These are phyloP conservation scores for Notolepis coatsorum DNA, from an alignment of 2,797 vertebrate species.

Conservation along the genomic window DNA sequence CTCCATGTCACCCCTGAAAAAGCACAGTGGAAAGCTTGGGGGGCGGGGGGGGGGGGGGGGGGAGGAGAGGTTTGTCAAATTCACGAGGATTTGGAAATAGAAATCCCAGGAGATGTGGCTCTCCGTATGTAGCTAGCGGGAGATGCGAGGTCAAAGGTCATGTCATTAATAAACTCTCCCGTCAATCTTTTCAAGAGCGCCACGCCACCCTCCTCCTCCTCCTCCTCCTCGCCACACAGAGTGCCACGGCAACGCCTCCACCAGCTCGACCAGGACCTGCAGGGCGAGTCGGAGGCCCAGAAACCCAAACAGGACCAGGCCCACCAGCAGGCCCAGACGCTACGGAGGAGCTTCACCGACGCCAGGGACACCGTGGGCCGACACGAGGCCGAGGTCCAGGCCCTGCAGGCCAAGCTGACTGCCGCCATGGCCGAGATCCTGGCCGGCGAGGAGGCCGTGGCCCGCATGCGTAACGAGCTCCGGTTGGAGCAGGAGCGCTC, in stretches of 20 bases:
- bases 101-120: slow-evolving; percentile 87
- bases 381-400: slow-evolving; percentile 91
- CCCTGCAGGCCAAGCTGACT: slow-evolving; percentile 88
- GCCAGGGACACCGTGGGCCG: slow-evolving; percentile 90
- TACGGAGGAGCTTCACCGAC: slow-evolving; percentile 93
- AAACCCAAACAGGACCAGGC: slow-evolving; percentile 90
- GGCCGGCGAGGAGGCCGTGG: slow-evolving; percentile 90
- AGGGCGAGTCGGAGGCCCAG: slow-evolving; percentile 90
- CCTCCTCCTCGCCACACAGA: slow-evolving; percentile 85
- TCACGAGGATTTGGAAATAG: background rate
- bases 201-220: slow-evolving; percentile 77
- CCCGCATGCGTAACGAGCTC: slow-evolving; percentile 90
- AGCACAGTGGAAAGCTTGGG: slow-evolving; percentile 82
- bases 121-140: slow-evolving; percentile 80
- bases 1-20: slow-evolving; percentile 70
- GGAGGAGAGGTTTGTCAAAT: slow-evolving; percentile 18
- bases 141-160: slow-evolving; percentile 74
- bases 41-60: background rate
- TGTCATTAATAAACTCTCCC: slow-evolving; percentile 93
- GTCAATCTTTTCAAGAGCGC: slow-evolving; percentile 98
- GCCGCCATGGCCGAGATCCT: slow-evolving; percentile 89
- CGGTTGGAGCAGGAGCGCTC: slow-evolving; percentile 89
- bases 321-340: slow-evolving; percentile 89
- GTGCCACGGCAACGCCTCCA: slow-evolving; percentile 92
- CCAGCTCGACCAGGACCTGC: slow-evolving; percentile 93